Conservation (phyloP, 2,888 invertebrate genomes). For the Cheilosia impressa region DNA sequence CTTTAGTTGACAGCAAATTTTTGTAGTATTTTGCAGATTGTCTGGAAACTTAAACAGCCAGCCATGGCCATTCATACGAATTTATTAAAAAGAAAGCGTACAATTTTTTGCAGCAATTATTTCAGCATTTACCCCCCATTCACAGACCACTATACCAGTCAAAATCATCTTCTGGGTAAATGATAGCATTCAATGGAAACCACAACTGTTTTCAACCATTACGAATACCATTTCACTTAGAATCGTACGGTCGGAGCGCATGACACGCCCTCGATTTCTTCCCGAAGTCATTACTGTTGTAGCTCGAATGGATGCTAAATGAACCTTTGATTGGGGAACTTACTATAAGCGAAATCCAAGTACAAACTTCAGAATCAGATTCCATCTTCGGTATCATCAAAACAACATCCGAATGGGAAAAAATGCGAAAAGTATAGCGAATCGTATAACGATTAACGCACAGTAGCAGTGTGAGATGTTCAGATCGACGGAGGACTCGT, state of each 20-base stretch:
- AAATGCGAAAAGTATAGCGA: conserved; percentile 39
- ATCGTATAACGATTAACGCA: conserved; percentile 61
- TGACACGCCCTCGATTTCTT: conserved; percentile 20
- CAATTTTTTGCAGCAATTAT: neutral
- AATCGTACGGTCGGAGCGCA: conserved; percentile 5
- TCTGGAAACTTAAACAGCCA: no score
- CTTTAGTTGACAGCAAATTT: no score
- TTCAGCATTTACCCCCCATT: neutral
- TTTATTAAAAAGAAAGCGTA: no score
- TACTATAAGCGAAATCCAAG: conserved; percentile 19
- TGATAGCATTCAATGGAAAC: neutral
- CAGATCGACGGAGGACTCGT: conserved; percentile 14
- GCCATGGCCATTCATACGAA: no score
- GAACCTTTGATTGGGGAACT: conserved; percentile 44
- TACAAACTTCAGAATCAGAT: conserved; percentile 23
- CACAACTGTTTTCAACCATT: conserved; percentile 37
- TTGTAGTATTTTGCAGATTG: no score
- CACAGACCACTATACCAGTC: neutral
- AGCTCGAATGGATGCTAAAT: conserved; percentile 48
- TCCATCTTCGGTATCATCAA: conserved; percentile 23
- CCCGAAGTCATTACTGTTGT: conserved; percentile 35
- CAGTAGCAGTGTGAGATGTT: neutral
- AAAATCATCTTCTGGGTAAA: neutral
- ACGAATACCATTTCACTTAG: conserved; percentile 16
- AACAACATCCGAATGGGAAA: conserved; percentile 35